Percentiles rank a stretch among this genome's conserved stretches.
These are phyloP conservation scores for Meteorus colon DNA, from an alignment of 2,888 invertebrate species.

Conservation along the genomic window DNA sequence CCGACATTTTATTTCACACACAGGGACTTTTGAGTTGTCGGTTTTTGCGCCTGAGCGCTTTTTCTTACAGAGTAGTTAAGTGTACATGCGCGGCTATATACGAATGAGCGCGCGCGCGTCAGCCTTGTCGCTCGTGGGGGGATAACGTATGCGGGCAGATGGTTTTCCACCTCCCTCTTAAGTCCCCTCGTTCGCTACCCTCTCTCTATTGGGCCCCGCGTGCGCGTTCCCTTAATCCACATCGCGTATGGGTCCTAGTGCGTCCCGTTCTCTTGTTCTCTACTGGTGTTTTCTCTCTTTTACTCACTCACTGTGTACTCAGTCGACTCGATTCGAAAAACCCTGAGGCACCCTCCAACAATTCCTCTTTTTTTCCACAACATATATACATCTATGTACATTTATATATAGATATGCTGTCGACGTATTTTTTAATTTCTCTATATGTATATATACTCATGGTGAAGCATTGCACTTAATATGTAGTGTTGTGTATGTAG, in stretches of 20 bases:
- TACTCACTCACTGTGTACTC: slow-evolving; percentile 47
- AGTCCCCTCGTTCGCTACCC: slow-evolving; percentile 37
- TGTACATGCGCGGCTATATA: slow-evolving; percentile 31
- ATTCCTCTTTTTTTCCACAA: slow-evolving; percentile 41
- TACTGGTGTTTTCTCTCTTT: slow-evolving; percentile 31
- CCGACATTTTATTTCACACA: slow-evolving; percentile 55
- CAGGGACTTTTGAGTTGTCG: slow-evolving; percentile 53
- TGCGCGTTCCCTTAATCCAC: slow-evolving; percentile 31
- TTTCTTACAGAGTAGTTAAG: slow-evolving; percentile 31
- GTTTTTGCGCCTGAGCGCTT: slow-evolving; percentile 58
- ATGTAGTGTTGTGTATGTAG: slow-evolving; percentile 14
- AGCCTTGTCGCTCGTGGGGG: slow-evolving; percentile 54
- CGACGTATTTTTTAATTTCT: background rate
- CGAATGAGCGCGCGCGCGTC: slow-evolving; percentile 43
- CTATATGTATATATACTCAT: background rate
- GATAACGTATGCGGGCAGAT: slow-evolving; percentile 70
- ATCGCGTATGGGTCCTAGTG: slow-evolving; percentile 17
- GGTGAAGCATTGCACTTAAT: slow-evolving; percentile 13
- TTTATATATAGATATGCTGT: slow-evolving; percentile 4
- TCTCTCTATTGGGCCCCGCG: slow-evolving; percentile 21
- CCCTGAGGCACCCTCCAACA: slow-evolving; percentile 61
- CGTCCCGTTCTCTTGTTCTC: slow-evolving; percentile 21
- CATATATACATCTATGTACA: slow-evolving; percentile 5
- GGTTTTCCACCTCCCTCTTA: slow-evolving; percentile 60
- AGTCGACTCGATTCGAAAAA: slow-evolving; percentile 59